Conservation (phyloP, 1,140 invertebrate genomes). For the Pseudomyrmex dendroicus region DNA sequence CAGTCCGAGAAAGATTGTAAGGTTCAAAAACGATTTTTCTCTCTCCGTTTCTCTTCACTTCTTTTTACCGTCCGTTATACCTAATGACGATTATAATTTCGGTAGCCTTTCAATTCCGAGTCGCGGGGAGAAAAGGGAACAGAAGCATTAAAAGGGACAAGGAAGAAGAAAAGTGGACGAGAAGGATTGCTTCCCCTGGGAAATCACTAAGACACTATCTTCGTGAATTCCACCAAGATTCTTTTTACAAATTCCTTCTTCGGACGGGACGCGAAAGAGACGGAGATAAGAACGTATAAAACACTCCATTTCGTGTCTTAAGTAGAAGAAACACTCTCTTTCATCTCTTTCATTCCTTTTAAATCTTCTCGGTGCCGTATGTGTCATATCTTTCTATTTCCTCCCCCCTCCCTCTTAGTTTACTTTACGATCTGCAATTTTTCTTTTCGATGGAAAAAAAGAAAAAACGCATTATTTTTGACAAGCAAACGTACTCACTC, state of each 20-base stretch:
- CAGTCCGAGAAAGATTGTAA: not conserved
- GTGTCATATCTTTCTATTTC: not conserved
- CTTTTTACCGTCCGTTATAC: not conserved
- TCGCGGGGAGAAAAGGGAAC: not conserved
- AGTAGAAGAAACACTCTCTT: conserved; percentile 32
- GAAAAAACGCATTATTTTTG: no score
- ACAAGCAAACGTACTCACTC: no score
- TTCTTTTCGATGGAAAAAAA: no score
- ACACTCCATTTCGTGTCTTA: conserved; percentile 16
- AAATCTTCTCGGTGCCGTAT: not conserved
- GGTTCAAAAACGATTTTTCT: not conserved
- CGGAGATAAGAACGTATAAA: conserved; percentile 52
- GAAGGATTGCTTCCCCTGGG: conserved; percentile 64
- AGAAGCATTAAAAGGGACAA: not conserved
- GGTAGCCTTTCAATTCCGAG: conserved; percentile 55
- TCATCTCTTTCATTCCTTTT: conserved; percentile 4
- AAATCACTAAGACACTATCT: conserved; percentile 69
- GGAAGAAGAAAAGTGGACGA: conserved; percentile 12
- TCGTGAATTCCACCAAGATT: conserved; percentile 63
- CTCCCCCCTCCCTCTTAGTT: not conserved
- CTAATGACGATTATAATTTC: conserved; percentile 52
- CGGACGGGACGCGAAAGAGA: conserved; percentile 19
- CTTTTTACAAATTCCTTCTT: conserved; percentile 54
- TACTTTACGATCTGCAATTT: not conserved
- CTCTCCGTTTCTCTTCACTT: no score